These are phyloP conservation scores for Spea hammondii DNA, from an alignment of 2,797 vertebrate genomes.

Conservation along the genomic window DNA sequence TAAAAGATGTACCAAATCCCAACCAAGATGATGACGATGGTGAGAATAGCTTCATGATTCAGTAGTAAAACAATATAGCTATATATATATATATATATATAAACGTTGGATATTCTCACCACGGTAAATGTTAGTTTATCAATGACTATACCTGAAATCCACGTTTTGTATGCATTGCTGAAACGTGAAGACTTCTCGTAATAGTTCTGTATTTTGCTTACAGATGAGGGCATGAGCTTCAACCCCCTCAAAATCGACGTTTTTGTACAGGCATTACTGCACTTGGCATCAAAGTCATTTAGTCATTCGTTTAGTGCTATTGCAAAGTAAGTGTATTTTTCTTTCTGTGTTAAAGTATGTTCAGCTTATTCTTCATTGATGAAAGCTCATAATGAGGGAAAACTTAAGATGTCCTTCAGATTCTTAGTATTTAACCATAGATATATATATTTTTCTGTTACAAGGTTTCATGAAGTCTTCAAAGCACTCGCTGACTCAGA, in stretches of 20 bases:
- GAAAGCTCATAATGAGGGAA: no score
- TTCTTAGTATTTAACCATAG: neutral
- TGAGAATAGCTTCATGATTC: slow-evolving; percentile 54
- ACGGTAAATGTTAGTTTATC: neutral
- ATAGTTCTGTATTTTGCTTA: slow-evolving; percentile 36
- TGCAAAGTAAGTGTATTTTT: slow-evolving; percentile 83
- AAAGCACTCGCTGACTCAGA: slow-evolving; percentile 88
- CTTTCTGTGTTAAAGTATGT: neutral
- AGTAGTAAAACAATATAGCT: no score
- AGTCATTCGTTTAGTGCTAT: slow-evolving; percentile 98
- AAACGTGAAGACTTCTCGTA: neutral
- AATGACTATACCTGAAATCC: neutral
- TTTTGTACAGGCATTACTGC: slow-evolving; percentile 93
- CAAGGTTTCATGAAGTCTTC: slow-evolving; percentile 95
- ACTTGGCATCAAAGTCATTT: slow-evolving; percentile 93
- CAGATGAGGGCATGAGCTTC: slow-evolving; percentile 93
- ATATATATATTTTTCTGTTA: neutral
- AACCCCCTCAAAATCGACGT: slow-evolving; percentile 97
- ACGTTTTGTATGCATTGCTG: neutral
- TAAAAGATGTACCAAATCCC: slow-evolving; percentile 94
- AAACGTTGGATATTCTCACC: no score
- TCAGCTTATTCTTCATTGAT: no score
- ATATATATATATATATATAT: neutral
- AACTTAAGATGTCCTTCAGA: neutral
- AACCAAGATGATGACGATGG: slow-evolving; percentile 96